Percentiles rank a stretch among this genome's conserved stretches.
phyloP scores from a whole-genome alignment of 2,797 vertebrate species.

The Notolepis coatsorum region DNA sequence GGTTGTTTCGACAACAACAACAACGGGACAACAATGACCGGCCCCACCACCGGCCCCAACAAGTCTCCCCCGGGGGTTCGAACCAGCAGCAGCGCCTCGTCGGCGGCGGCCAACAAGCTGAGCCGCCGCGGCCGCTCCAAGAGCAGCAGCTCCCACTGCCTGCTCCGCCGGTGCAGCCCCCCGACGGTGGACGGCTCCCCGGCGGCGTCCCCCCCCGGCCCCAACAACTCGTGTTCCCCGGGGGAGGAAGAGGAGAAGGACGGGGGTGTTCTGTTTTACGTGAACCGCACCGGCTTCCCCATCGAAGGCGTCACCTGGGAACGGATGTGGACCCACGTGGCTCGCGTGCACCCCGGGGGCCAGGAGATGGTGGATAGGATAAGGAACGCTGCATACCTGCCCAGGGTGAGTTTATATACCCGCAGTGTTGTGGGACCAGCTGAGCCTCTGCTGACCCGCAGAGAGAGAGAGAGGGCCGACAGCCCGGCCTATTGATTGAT shows the following conservation, averaged over 20 bases:
- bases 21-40: constrained; percentile 77
- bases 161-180: constrained; percentile 64
- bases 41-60: constrained; percentile 82
- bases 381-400: constrained; percentile 85
- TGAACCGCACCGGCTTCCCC: constrained; percentile 94
- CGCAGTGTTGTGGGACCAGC: too few species aligned
- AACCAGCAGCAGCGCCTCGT: constrained; percentile 4
- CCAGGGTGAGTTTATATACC: constrained; percentile 84
- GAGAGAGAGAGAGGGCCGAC: too few species aligned
- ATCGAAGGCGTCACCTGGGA: constrained; percentile 94
- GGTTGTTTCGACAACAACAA: constrained; percentile 15
- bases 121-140: constrained; percentile 89
- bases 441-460: too few species aligned
- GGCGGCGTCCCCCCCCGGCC: constrained; percentile 70
- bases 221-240: constrained; percentile 79
- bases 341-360: constrained; percentile 90
- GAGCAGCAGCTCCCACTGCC: constrained; percentile 82
- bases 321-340: constrained; percentile 94
- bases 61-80: constrained; percentile 68
- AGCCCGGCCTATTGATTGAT: too few species aligned
- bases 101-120: constrained; percentile 81
- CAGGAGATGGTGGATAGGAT: constrained; percentile 91
- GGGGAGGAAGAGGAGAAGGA: constrained; percentile 92
- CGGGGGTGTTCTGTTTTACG: constrained; percentile 90
- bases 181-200: constrained; percentile 49